A percentile compares a stretch with the other conserved stretches of the same genome.
These are phyloP conservation scores for Hestina assimilis DNA, from an alignment of 1,140 invertebrate genomes.

Conservation along the genomic window DNA sequence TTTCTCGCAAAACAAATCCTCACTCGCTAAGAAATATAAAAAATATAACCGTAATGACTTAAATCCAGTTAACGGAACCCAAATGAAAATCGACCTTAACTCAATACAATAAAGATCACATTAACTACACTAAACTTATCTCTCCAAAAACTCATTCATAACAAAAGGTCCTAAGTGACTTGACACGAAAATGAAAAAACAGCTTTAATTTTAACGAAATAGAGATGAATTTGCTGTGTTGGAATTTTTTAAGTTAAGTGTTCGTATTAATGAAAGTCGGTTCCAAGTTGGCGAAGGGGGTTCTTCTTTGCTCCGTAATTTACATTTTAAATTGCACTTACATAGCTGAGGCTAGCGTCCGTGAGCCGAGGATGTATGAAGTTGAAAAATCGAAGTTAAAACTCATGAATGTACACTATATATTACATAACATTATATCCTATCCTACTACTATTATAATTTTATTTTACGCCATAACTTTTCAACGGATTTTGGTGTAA, in stretches of 20 bases:
- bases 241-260: constrained; percentile 1
- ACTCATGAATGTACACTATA: no score
- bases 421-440: no score
- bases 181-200: background rate
- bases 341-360: constrained; percentile 66
- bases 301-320: constrained; percentile 76
- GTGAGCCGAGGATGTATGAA: constrained; percentile 43
- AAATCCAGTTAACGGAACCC: constrained; percentile 13
- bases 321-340: constrained; percentile 79
- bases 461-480: background rate
- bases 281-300: constrained; percentile 55
- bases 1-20: constrained; percentile 59
- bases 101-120: constrained; percentile 9
- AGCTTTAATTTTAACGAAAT: background rate
- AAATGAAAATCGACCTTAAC: constrained; percentile 30
- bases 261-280: constrained; percentile 55
- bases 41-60: constrained; percentile 48
- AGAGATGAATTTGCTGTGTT: background rate
- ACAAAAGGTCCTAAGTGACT: background rate
- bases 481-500: no score
- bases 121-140: background rate
- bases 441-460: no score
- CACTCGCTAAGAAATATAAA: constrained; percentile 60
- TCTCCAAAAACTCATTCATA: background rate
- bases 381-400: constrained; percentile 21